These are phyloP conservation scores for Thyatira batis DNA, from an alignment of 2,888 invertebrate genomes.

Conservation along the genomic window DNA sequence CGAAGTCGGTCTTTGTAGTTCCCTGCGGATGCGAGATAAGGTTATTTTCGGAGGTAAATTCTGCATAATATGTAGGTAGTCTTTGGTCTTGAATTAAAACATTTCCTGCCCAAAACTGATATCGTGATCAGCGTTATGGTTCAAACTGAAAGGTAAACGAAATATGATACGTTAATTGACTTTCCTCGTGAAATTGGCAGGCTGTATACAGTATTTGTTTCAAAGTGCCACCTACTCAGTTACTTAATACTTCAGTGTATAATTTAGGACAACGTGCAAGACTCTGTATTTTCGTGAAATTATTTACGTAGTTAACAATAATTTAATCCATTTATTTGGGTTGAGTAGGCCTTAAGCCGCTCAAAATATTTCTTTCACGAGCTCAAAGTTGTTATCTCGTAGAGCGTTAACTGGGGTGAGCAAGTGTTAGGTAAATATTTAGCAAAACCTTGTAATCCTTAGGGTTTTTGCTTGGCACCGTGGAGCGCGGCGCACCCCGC, in stretches of 20 bases:
- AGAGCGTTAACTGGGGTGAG: slow-evolving; percentile 34
- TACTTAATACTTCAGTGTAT: too few species aligned
- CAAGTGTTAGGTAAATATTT: slow-evolving; percentile 72
- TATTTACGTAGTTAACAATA: neutral
- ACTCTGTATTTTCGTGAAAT: neutral
- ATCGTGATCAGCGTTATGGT: neutral
- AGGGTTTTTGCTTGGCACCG: slow-evolving; percentile 54
- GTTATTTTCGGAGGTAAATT: slow-evolving; percentile 43
- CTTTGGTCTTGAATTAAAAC: slow-evolving; percentile 39
- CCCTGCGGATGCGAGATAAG: slow-evolving; percentile 47
- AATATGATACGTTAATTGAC: neutral
- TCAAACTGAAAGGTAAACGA: neutral
- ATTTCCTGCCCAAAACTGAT: neutral
- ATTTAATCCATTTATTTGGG: slow-evolving; percentile 13
- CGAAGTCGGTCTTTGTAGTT: slow-evolving; percentile 44
- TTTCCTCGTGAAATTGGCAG: neutral
- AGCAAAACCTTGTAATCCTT: slow-evolving; percentile 64
- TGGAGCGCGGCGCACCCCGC: slow-evolving; percentile 22
- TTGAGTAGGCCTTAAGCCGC: slow-evolving; percentile 13
- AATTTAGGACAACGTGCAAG: too few species aligned
- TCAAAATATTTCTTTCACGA: slow-evolving; percentile 36
- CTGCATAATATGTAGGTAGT: slow-evolving; percentile 36
- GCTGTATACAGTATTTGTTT: neutral
- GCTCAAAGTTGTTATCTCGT: slow-evolving; percentile 32
- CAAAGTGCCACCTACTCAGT: neutral